A percentile compares a stretch with the other conserved stretches of the same genome.
These are phyloP conservation scores for Venustaconcha ellipsiformis DNA, from an alignment of 1,140 invertebrate species.

Conservation along the genomic window DNA sequence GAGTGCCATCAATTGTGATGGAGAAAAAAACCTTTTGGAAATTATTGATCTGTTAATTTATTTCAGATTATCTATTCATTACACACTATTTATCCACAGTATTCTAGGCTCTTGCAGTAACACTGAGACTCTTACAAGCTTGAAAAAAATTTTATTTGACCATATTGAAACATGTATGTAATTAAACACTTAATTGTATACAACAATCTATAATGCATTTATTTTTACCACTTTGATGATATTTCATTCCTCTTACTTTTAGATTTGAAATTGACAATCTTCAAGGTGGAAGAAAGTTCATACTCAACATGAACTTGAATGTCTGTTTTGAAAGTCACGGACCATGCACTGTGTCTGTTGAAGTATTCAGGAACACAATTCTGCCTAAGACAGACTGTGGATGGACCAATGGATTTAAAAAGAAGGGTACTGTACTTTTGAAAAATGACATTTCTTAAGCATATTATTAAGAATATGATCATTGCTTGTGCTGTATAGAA, in stretches of 20 bases:
- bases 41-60: too few species aligned
- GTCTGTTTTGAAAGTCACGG: slow-evolving; percentile 14
- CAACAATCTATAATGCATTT: too few species aligned
- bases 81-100: too few species aligned
- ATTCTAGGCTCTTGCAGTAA: too few species aligned
- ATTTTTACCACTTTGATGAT: too few species aligned
- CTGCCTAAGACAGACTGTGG: slow-evolving; percentile 12
- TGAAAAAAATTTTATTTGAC: too few species aligned
- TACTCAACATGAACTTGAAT: slow-evolving; percentile 11
- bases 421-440: background rate
- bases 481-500: background rate
- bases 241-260: background rate
- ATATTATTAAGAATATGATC: background rate
- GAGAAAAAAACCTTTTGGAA: too few species aligned
- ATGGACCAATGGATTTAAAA: slow-evolving; percentile 20
- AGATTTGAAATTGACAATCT: slow-evolving; percentile 15
- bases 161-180: too few species aligned
- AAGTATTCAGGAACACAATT: slow-evolving; percentile 3
- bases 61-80: too few species aligned
- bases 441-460: background rate
- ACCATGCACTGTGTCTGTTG: background rate
- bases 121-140: too few species aligned
- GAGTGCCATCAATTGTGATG: too few species aligned
- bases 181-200: too few species aligned
- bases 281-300: slow-evolving; percentile 10